These are phyloP conservation scores for Poecilia latipinna DNA, from an alignment of 2,113 vertebrate species.

Conservation along the genomic window DNA sequence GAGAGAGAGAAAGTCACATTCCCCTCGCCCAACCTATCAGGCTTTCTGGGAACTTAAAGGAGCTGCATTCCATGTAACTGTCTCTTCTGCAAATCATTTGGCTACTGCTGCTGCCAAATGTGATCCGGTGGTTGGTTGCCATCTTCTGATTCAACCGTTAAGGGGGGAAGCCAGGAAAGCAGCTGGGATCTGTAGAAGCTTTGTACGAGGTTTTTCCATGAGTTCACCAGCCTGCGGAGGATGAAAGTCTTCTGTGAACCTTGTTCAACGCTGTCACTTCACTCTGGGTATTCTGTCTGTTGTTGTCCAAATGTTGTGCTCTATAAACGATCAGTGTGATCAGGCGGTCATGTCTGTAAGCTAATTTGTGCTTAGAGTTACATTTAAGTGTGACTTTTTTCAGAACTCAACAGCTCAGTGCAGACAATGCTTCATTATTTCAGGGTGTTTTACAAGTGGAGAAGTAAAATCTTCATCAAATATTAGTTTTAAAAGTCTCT, in stretches of 20 bases:
- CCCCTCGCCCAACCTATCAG: slow-evolving; percentile 8
- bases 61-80: slow-evolving; percentile 41
- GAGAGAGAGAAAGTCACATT: slow-evolving; percentile 1
- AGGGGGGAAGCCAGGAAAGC: slow-evolving; percentile 42
- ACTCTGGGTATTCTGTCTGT: background rate
- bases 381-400: background rate
- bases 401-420: background rate
- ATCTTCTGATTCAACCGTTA: slow-evolving; percentile 57
- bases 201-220: slow-evolving; percentile 69
- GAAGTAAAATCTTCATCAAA: slow-evolving; percentile 45
- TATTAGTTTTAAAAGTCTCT: slow-evolving; percentile 15
- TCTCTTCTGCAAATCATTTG: slow-evolving; percentile 53
- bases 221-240: slow-evolving; percentile 57
- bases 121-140: slow-evolving; percentile 49
- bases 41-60: slow-evolving; percentile 33
- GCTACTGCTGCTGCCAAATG: slow-evolving; percentile 47
- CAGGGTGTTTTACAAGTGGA: slow-evolving; percentile 17
- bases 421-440: slow-evolving; percentile 33
- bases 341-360: background rate
- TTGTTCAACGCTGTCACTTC: slow-evolving; percentile 3
- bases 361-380: slow-evolving; percentile 7
- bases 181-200: slow-evolving; percentile 57
- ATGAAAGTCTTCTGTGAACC: slow-evolving; percentile 42
- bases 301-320: background rate
- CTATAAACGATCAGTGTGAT: background rate